Conservation (phyloP, 2,113 vertebrate species). For the Datnioides undecimradiatus region DNA sequence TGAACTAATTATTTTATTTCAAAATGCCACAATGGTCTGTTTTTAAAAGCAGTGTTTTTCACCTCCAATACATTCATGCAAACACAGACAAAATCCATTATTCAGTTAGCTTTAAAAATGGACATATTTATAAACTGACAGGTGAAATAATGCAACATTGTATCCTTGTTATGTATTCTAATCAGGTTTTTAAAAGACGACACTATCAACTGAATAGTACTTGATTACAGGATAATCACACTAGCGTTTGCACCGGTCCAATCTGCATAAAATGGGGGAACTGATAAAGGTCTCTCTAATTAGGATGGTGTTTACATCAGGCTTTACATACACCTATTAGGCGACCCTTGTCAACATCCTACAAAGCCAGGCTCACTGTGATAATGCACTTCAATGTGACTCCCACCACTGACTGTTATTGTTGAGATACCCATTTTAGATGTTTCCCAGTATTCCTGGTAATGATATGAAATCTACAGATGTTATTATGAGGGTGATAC, state of each 20-base stretch:
- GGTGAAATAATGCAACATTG: constrained; percentile 56
- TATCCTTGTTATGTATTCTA: constrained; percentile 68
- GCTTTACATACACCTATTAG: constrained; percentile 69
- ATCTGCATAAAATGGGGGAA: constrained; percentile 75
- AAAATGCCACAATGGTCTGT: background rate
- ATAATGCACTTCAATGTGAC: constrained; percentile 71
- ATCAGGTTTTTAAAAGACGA: constrained; percentile 70
- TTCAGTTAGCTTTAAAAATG: constrained; percentile 45
- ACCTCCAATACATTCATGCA: constrained; percentile 1
- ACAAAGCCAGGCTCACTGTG: constrained; percentile 65
- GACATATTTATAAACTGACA: constrained; percentile 53
- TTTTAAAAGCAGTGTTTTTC: constrained; percentile 13
- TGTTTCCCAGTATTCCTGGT: constrained; percentile 79
- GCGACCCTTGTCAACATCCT: constrained; percentile 61
- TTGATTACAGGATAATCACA: constrained; percentile 81
- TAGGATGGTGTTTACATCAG: constrained; percentile 76
- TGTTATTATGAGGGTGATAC: constrained; percentile 81
- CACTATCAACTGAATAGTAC: constrained; percentile 73
- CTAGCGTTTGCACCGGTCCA: constrained; percentile 67
- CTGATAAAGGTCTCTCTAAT: constrained; percentile 78
- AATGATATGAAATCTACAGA: constrained; percentile 83
- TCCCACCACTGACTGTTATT: constrained; percentile 69
- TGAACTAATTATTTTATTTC: background rate
- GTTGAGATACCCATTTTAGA: constrained; percentile 72
- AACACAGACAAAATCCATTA: constrained; percentile 30